Evolutionary conservation across 2,113 vertebrate genomes (phyloP).

Genomic region (Aegithalos caudatus): DNA sequence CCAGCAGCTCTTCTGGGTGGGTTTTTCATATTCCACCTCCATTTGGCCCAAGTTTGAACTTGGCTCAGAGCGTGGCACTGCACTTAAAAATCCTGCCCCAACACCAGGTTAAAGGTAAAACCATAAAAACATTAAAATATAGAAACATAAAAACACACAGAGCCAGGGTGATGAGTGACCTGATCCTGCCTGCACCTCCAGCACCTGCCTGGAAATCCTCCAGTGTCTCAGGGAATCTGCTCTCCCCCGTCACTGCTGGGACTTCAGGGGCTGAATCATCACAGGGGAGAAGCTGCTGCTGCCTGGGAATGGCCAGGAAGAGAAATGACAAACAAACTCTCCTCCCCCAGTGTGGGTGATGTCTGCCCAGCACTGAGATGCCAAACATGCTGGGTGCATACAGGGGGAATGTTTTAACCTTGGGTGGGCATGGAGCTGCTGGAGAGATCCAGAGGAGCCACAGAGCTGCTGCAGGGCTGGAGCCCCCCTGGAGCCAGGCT

Average conservation of each 20-base stretch:
- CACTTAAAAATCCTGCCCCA: not conserved
- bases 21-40: rapidly evolving
- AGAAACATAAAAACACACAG: not conserved
- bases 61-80: not conserved
- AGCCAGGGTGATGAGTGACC: not conserved
- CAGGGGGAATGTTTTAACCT: not conserved
- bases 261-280: not conserved
- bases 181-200: not conserved
- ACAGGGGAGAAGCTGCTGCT: not conserved
- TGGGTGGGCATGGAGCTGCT: not conserved
- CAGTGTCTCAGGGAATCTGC: not conserved
- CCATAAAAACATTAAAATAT: rapidly evolving
- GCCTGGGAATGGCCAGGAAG: not conserved
- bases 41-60: not conserved
- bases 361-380: not conserved
- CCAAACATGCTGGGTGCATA: not conserved
- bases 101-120: not conserved
- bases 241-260: not conserved
- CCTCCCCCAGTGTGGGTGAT: rapidly evolving
- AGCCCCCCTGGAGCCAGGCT: not conserved
- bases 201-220: not conserved
- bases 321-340: not conserved
- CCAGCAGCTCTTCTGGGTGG: not conserved
- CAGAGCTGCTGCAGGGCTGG: rapidly evolving
- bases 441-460: not conserved